Base-by-base conservation (phyloP, 2,888 invertebrate genomes). In the Campoplex nolae region DNA sequence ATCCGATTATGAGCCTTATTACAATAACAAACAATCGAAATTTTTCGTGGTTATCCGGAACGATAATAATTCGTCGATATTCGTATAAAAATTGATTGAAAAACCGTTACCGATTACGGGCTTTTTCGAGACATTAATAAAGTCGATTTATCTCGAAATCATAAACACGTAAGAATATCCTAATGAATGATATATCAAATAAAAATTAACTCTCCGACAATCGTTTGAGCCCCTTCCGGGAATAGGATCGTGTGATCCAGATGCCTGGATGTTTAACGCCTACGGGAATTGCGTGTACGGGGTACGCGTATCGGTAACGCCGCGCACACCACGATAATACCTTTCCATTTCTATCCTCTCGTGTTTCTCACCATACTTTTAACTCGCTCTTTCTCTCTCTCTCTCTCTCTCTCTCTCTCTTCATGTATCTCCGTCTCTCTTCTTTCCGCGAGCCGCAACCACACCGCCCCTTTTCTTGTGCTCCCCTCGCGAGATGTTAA, bases 401-500 rank as follows among this genome's bases (percentile, higher is more conserved):
- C 51, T 51, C 70, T 56, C 56, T 75, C 28, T 62, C n/a, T 85
- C 51, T 51, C 70, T 56, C 56, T 75, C 23, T 23, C 23, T n/a
- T n/a, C n/a, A n/a, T n/a, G 9, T 65, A 51, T 77, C 67, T 42
- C 70, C n/a, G 32, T 85, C 51, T 51, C 70, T 56, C 56, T 75
- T 56, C 56, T 71, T 79, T 79, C 74, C 35, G 18, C 51, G 23
- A 65, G 28, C 28, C 16, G n/a, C n/a, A 56, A 28, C 45, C 62
- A 45, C 38, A 28, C 11, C 13, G 51, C 13, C 45, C 7, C 51
- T 3, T 13, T 3, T 67, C 16, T 35, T 35, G 38, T 23, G 42
- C 28, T 65, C 54, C 38, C 68, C 68, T 65, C 54, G 8, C 82
- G 81, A 84, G 84, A 87, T 87, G 84, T 84, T 84, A 84, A 87